Conservation (phyloP, 2,888 invertebrate genomes). For the Shargacucullia verbasci region DNA sequence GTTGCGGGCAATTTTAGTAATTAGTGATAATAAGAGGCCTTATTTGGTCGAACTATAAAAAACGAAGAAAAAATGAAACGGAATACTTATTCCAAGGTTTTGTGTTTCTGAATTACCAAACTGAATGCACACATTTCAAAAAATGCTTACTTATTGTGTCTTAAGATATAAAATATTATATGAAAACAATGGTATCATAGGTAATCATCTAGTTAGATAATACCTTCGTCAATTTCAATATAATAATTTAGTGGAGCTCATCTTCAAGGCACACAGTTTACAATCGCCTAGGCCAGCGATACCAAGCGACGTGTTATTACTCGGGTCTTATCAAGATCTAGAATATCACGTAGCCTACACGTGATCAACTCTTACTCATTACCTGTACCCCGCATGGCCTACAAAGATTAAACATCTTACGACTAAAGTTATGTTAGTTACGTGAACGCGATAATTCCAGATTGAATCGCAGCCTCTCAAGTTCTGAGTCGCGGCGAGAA, state of each 20-base stretch:
- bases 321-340: constrained; percentile 26
- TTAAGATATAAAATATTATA: too few species aligned
- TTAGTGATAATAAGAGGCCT: constrained; percentile 8
- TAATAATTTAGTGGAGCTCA: not conserved
- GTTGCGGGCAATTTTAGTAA: constrained; percentile 3
- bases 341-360: constrained; percentile 22
- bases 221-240: not conserved
- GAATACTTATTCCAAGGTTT: too few species aligned
- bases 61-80: too few species aligned
- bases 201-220: too few species aligned
- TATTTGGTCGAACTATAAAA: too few species aligned
- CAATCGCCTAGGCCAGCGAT: constrained; percentile 18
- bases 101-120: too few species aligned
- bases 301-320: constrained; percentile 32
- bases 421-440: constrained; percentile 27
- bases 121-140: too few species aligned
- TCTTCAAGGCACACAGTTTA: constrained; percentile 14
- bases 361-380: constrained; percentile 15
- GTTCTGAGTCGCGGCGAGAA: constrained; percentile 7
- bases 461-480: constrained; percentile 29
- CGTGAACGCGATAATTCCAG: constrained; percentile 35
- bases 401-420: constrained; percentile 37
- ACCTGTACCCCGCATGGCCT: constrained; percentile 15
- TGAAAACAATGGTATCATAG: too few species aligned
- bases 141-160: too few species aligned